Percentiles rank a stretch among this genome's conserved stretches.
Conservation (phyloP, 2,113 vertebrate species). For the Oryzias celebensis region DNA sequence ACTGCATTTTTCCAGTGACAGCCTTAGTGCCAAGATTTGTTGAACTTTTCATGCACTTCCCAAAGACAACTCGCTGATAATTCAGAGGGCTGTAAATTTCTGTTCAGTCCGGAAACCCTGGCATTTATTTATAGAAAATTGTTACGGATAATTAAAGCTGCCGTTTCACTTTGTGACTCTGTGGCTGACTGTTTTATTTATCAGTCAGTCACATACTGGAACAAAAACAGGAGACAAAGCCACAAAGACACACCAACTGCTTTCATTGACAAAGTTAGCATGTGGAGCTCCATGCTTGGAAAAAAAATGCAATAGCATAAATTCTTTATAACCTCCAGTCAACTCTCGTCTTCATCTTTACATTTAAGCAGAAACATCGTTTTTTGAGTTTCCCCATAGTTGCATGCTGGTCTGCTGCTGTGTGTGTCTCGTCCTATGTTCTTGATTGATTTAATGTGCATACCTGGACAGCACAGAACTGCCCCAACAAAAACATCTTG, state of each 20-base stretch:
- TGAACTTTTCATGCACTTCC: constrained; percentile 4
- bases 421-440: no score
- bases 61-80: constrained; percentile 21
- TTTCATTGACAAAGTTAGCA: constrained; percentile 46
- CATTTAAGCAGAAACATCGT: constrained; percentile 54
- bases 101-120: not conserved
- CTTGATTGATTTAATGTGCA: not conserved
- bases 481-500: not conserved
- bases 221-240: not conserved
- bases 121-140: constrained; percentile 28
- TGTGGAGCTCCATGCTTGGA: constrained; percentile 19
- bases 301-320: constrained; percentile 36
- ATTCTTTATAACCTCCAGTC: constrained; percentile 45
- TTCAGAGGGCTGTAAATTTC: constrained; percentile 25
- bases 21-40: constrained; percentile 16
- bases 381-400: constrained; percentile 68
- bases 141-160: constrained; percentile 23
- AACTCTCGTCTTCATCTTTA: constrained; percentile 51
- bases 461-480: not conserved
- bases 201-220: constrained; percentile 25
- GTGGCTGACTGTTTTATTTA: constrained; percentile 17
- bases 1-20: not conserved
- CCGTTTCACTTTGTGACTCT: not conserved
- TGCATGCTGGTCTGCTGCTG: constrained; percentile 24
- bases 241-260: constrained; percentile 15